Base-by-base conservation (phyloP, 2,888 invertebrate species). In the Leucoma salicis region DNA sequence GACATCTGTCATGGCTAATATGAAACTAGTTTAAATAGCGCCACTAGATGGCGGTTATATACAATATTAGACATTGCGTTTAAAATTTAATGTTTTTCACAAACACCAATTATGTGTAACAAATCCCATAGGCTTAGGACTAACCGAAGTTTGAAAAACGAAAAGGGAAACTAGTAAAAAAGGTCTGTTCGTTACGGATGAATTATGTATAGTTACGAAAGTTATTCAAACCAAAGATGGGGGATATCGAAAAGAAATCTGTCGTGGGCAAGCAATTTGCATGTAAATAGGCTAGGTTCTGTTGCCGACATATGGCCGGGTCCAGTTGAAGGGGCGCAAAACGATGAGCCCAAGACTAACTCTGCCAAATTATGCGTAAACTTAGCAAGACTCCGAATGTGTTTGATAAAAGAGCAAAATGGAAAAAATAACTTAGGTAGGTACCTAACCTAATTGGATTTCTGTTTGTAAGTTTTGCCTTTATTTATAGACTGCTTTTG, bases 311-410 rank as follows among this genome's bases (percentile, higher is more conserved):
- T 78, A 72, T 78, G 79, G 74, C 64, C 57, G 43, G 42, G 54
- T 59, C 66, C 56, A 49, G 61, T 55, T 50, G 53, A 45, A 56
- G 57, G 54, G 36, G 48, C 35, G 46, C 58, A 53, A 57, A 55
- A 48, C 52, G 54, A 50, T 35, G 36, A 56, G 46, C 47, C 37
- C 39, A 14, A 31, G 31, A 31, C 29, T 11, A 49, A 47, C 47
- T 50, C 54, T 46, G 47, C 46, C 41, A 78, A 82, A 65, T 79
- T 82, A 82, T 82, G 74, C 80, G 66, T 52, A 71, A 81, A 82
- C 63, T 82, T 82, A 36, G 37, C 46, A 36, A 50, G 39, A 51
- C 47, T 16, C 46, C 50, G 56, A 69, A 62, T 70, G 57, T 68
- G 62, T 76, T 66, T 66, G 70, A 65, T 68, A 66, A n/a, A n/a